Conservation (phyloP, 2,888 invertebrate species). For the Micoletzkya japonica region DNA sequence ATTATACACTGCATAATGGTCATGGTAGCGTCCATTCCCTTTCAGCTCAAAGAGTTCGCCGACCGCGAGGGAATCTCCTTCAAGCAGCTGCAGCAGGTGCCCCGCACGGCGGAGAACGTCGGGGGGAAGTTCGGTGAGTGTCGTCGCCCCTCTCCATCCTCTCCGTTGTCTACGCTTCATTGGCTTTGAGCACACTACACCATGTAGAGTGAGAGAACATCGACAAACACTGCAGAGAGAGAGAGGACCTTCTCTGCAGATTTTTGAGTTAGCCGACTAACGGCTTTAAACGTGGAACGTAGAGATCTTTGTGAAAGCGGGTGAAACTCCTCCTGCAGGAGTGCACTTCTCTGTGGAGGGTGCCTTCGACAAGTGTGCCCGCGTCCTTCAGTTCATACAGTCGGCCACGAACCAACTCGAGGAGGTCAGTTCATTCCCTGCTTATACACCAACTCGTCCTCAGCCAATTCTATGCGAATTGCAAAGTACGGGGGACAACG, state of each 20-base stretch:
- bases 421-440: background rate
- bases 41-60: slow-evolving; percentile 13
- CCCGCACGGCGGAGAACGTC: slow-evolving; percentile 16
- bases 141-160: no score
- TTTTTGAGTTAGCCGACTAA: no score
- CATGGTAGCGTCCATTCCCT: no score
- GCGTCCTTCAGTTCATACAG: slow-evolving; percentile 20
- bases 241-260: no score
- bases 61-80: slow-evolving; percentile 19
- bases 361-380: slow-evolving; percentile 14
- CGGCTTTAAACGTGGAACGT: background rate
- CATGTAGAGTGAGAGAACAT: no score
- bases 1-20: no score
- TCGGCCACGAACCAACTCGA: slow-evolving; percentile 6
- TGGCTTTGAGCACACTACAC: no score
- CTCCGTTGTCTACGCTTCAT: no score
- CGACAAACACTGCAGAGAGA: no score
- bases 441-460: background rate
- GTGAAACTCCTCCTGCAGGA: background rate
- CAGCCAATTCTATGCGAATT: background rate
- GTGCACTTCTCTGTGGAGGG: slow-evolving; percentile 23
- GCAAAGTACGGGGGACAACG: background rate
- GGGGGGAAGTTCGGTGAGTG: slow-evolving; percentile 24
- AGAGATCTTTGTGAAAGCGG: background rate
- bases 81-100: slow-evolving; percentile 16